Base-by-base conservation (phyloP, 2,797 vertebrate species). In the Muscicapa striata region DNA sequence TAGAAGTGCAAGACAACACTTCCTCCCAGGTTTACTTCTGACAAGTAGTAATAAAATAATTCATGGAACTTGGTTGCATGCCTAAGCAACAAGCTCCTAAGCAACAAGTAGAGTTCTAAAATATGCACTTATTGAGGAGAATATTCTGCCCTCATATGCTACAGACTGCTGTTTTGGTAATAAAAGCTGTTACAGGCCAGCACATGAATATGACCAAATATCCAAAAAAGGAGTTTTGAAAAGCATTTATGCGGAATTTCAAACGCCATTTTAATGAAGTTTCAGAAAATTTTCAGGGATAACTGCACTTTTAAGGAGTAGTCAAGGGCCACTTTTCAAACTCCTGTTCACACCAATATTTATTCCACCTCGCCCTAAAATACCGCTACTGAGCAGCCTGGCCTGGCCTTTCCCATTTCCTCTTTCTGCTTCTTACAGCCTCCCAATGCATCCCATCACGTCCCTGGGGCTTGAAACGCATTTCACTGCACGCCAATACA, bases 401-500 rank as follows among this genome's bases (percentile, higher is more conserved):
- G 40, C 12, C 49, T 8, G 30, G n/a, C 41, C 32, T 15, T 76
- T 32, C 24, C 52, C 8, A 6, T 19, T 6, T 23, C 8, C 19
- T 8, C 1, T 11, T 1, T 14, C 3, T 6, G 29, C 34, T 48
- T 13, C 48, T 2, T 2, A 3, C 1, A 3, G 30, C 38, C 34
- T 27, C 40, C 7, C 4, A 22, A 4, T 0, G 13, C 10, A 4
- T 1, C 29, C 0, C 41, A 2, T 3, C 10, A 10, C 11, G 36
- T 30, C 15, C 43, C 52, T 0, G 8, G 1, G 0, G n/a, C 29
- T 2, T 0, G 32, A 51, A 3, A 5, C 0, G 8, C 10, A 0
- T 21, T 24, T 48, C 45, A 5, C 0, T 1, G 55, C 62, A 3
- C 2, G 1, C 2, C 20, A 5, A 0, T 0, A 3, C 0, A 11